Evolutionary conservation across 1,140 invertebrate genomes (phyloP).

Genomic region (Drosophila sulfurigaster): DNA sequence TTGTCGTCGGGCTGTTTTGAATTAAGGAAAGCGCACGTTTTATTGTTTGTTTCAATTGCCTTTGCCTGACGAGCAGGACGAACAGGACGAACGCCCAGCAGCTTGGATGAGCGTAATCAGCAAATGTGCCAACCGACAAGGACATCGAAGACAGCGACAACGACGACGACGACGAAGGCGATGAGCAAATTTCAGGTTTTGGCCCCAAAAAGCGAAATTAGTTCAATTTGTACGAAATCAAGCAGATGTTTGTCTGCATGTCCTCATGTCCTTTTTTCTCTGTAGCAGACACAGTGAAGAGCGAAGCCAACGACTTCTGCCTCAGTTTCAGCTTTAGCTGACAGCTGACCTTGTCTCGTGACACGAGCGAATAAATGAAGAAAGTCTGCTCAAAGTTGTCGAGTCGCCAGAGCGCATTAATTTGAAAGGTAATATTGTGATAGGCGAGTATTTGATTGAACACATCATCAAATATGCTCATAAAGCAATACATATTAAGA

Average conservation of each 20-base stretch:
- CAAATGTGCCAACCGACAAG: constrained; percentile 69
- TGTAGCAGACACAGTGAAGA: constrained; percentile 42
- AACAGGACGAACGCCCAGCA: constrained; percentile 29
- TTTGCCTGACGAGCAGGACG: constrained; percentile 62
- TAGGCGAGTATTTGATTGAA: no score
- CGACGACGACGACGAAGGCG: not conserved
- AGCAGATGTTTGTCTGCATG: constrained; percentile 60
- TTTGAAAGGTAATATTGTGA: not conserved
- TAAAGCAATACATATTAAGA: no score
- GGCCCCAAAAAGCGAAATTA: constrained; percentile 70
- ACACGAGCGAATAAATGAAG: not conserved
- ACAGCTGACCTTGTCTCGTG: constrained; percentile 6
- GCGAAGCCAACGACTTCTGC: constrained; percentile 47
- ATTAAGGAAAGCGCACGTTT: constrained; percentile 81
- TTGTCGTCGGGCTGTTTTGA: constrained; percentile 63
- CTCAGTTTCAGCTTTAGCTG: no score
- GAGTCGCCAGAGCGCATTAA: constrained; percentile 2
- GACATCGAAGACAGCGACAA: not conserved
- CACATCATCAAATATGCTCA: no score
- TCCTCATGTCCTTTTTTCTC: constrained; percentile 4
- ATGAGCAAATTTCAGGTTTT: constrained; percentile 44
- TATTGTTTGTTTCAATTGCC: constrained; percentile 83
- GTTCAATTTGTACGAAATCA: constrained; percentile 82
- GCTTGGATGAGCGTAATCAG: constrained; percentile 63
- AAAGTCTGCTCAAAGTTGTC: not conserved